Evolutionary conservation across 2,113 vertebrate species (phyloP).

Genomic region (Xenopus laevis): DNA sequence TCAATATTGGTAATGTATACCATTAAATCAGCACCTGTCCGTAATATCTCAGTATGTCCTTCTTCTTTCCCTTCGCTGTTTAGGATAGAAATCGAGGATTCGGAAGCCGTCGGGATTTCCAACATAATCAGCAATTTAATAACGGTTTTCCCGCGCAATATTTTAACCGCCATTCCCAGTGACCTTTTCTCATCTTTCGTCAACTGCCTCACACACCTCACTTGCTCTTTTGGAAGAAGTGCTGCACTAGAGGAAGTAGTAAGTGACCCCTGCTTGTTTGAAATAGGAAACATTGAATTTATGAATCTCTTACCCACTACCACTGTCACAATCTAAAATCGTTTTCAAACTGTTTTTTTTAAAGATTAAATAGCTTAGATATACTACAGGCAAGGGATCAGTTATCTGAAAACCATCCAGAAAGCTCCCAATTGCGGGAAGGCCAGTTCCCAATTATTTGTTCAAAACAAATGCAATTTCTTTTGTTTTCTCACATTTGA

Average conservation of each 20-base stretch:
- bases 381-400: too few relatives aligned
- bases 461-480: too few relatives aligned
- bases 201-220: conserved; percentile 95
- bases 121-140: conserved; percentile 97
- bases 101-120: conserved; percentile 93
- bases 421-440: too few relatives aligned
- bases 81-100: conserved; percentile 98
- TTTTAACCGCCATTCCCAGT: conserved; percentile 88
- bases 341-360: too few relatives aligned
- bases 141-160: conserved; percentile 90
- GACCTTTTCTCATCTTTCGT: conserved; percentile 97
- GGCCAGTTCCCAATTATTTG: too few relatives aligned
- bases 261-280: conserved; percentile 51
- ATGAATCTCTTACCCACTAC: too few relatives aligned
- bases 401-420: too few relatives aligned
- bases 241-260: conserved; percentile 98
- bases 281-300: too few relatives aligned
- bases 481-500: too few relatives aligned
- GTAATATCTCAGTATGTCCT: background rate
- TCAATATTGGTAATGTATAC: too few relatives aligned
- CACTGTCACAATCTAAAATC: too few relatives aligned
- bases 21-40: background rate
- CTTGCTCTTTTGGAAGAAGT: conserved; percentile 94
- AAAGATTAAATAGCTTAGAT: too few relatives aligned
- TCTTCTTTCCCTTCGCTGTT: conserved; percentile 46